Evolutionary conservation across 2,797 vertebrate genomes (phyloP).

Genomic region (Anabacerthia variegaticeps): DNA sequence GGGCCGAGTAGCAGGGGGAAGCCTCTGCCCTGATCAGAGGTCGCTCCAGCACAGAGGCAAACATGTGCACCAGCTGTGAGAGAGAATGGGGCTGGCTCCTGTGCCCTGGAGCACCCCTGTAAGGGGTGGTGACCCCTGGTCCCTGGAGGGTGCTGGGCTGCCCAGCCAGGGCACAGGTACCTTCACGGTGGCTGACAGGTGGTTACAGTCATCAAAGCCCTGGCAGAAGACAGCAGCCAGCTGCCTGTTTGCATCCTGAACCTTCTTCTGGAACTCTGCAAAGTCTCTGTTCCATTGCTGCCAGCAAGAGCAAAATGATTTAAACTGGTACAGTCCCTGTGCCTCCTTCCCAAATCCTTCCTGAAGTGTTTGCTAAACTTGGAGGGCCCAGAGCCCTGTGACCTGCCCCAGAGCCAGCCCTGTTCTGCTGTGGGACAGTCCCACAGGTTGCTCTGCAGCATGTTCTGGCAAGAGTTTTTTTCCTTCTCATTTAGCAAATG

Average conservation of each 20-base stretch:
- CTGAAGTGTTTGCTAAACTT: neutral
- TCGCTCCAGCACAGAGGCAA: constrained; percentile 71
- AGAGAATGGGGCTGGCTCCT: neutral
- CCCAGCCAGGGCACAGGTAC: constrained; percentile 9
- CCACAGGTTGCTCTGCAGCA: fast-evolving
- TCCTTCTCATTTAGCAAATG: neutral
- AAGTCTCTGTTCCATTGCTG: constrained; percentile 75
- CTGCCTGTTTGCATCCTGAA: constrained; percentile 74
- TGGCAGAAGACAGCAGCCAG: constrained; percentile 78
- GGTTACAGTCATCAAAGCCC: constrained; percentile 72
- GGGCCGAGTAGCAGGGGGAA: constrained; percentile 45
- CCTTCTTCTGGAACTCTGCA: constrained; percentile 73
- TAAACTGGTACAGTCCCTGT: fast-evolving
- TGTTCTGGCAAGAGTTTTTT: neutral
- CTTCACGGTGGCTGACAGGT: constrained; percentile 70
- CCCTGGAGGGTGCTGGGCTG: fast-evolving
- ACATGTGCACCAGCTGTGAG: constrained; percentile 80
- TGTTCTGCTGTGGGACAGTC: neutral
- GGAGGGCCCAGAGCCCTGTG: fast-evolving
- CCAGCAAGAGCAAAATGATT: neutral
- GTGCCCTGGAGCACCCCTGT: fast-evolving
- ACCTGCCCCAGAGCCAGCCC: neutral
- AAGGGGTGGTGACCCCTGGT: fast-evolving
- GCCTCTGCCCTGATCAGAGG: constrained; percentile 73
- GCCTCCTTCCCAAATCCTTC: neutral